These are phyloP conservation scores for Gryon sp. DNA, from an alignment of 1,140 invertebrate genomes.

Conservation along the genomic window DNA sequence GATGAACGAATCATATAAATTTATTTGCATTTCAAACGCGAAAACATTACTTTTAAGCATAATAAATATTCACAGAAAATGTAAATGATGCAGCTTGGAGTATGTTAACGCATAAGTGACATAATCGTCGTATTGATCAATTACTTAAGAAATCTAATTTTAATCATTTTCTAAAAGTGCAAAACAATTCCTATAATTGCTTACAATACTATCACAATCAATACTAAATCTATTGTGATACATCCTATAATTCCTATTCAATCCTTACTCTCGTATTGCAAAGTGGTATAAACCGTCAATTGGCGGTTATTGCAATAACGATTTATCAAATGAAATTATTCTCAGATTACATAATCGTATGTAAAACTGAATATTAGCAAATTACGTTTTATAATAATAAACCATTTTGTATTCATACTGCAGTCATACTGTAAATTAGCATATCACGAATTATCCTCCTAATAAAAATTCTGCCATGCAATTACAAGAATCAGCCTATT, in stretches of 20 bases:
- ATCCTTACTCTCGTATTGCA: constrained; percentile 16
- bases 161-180: constrained; percentile 20
- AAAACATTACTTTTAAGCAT: too few relatives aligned
- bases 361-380: constrained; percentile 24
- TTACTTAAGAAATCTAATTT: constrained; percentile 15
- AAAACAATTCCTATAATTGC: constrained; percentile 28
- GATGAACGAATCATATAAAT: too few relatives aligned
- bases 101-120: background rate
- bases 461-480: constrained; percentile 31
- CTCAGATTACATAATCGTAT: constrained; percentile 8
- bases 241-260: constrained; percentile 5
- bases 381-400: constrained; percentile 25
- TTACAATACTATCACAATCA: constrained; percentile 26
- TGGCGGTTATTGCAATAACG: constrained; percentile 8
- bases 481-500: constrained; percentile 32
- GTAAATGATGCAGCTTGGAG: constrained; percentile 1
- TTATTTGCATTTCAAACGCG: too few relatives aligned
- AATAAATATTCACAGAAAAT: background rate
- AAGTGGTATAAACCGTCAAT: constrained; percentile 30
- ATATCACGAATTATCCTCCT: constrained; percentile 17
- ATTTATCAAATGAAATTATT: constrained; percentile 37
- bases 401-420: constrained; percentile 15
- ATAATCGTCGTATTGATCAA: constrained; percentile 14
- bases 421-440: constrained; percentile 18
- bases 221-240: constrained; percentile 10